phyloP scores from a whole-genome alignment of 1,140 invertebrate genomes.

The Oryzaephilus surinamensis region DNA sequence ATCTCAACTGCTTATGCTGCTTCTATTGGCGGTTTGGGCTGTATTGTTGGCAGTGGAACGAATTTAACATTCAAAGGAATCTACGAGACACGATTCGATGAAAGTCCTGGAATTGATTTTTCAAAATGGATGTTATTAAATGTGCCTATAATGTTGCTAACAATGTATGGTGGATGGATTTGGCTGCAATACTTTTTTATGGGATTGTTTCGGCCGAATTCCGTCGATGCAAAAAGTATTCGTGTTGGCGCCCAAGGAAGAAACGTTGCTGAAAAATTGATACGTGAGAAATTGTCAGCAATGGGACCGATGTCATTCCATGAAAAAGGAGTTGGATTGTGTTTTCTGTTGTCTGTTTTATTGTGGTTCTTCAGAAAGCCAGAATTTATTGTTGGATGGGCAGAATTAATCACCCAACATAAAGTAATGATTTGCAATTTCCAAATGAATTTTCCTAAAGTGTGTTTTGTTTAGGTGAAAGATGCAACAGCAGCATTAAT shows the following conservation, averaged over 20 bases:
- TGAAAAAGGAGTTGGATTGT: slow-evolving; percentile 59
- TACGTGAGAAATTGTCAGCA: slow-evolving; percentile 60
- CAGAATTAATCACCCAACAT: slow-evolving; percentile 44
- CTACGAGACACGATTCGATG: slow-evolving; percentile 24
- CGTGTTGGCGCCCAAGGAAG: slow-evolving; percentile 39
- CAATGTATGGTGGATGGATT: slow-evolving; percentile 60
- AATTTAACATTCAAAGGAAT: slow-evolving; percentile 70
- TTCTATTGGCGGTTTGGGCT: slow-evolving; percentile 71
- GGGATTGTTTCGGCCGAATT: slow-evolving; percentile 50
- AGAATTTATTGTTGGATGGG: slow-evolving; percentile 72
- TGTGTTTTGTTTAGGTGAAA: slow-evolving; percentile 54
- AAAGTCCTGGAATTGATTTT: slow-evolving; percentile 54
- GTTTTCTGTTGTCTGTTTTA: slow-evolving; percentile 69
- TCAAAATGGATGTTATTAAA: slow-evolving; percentile 62
- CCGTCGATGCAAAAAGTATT: slow-evolving; percentile 28
- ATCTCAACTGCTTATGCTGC: slow-evolving; percentile 73
- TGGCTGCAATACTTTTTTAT: slow-evolving; percentile 64
- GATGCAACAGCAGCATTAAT: slow-evolving; percentile 76
- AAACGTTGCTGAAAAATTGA: slow-evolving; percentile 50
- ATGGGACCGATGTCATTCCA: slow-evolving; percentile 74
- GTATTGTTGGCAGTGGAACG: slow-evolving; percentile 78
- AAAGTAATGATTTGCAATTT: slow-evolving; percentile 18
- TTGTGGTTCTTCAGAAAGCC: slow-evolving; percentile 86
- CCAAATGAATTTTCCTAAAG: not conserved
- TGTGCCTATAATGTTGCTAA: slow-evolving; percentile 57